Conservation (phyloP, 1,140 invertebrate species). For the Caenorhabditis inopinata region DNA sequence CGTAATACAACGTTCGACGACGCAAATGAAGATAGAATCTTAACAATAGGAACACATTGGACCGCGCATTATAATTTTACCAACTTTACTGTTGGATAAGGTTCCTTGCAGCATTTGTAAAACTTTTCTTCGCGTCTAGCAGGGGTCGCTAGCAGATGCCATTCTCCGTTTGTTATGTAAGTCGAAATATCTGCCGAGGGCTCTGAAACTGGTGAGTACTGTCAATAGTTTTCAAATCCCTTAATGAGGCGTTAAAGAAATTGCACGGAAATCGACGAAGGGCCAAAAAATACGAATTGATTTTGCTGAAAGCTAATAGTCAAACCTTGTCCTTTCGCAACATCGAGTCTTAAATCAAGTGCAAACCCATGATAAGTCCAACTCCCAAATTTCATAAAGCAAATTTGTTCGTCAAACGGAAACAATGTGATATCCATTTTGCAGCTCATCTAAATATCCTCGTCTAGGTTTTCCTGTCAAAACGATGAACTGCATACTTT, state of each 20-base stretch:
- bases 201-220: too few species aligned
- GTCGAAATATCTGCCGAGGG: conserved; percentile 78
- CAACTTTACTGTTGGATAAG: conserved; percentile 83
- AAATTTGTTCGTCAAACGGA: conserved; percentile 91
- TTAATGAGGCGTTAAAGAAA: too few species aligned
- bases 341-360: conserved; percentile 76
- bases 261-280: too few species aligned
- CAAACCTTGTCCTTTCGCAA: conserved; percentile 42
- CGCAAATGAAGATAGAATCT: conserved; percentile 91
- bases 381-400: conserved; percentile 77
- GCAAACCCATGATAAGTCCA: conserved; percentile 92
- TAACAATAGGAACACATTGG: too few species aligned
- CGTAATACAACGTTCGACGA: conserved; percentile 90
- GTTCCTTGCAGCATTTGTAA: conserved; percentile 70
- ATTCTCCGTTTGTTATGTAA: conserved; percentile 95
- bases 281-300: too few species aligned
- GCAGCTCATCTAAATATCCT: not conserved
- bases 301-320: too few species aligned
- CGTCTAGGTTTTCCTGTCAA: too few species aligned
- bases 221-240: too few species aligned
- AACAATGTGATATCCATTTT: conserved; percentile 73
- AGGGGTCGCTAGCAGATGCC: conserved; percentile 71
- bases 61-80: too few species aligned
- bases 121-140: conserved; percentile 62
- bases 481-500: conserved; percentile 24